These are phyloP conservation scores for Spodoptera frugiperda DNA, from an alignment of 1,140 invertebrate species.

Conservation along the genomic window DNA sequence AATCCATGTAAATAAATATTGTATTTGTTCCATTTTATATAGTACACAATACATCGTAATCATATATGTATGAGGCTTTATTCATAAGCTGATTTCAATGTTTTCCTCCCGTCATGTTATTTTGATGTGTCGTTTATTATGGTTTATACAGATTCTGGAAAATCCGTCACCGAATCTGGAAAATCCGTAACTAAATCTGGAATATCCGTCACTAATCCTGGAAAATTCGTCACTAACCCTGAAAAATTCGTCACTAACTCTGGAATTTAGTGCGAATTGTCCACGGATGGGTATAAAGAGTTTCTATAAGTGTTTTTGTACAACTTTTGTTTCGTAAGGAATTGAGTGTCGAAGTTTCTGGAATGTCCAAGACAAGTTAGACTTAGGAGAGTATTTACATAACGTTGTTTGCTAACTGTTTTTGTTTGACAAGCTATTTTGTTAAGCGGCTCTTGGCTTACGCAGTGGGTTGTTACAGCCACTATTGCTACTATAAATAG, in stretches of 20 bases:
- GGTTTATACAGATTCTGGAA: neutral
- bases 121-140: neutral
- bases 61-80: slow-evolving; percentile 32
- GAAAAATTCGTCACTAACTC: no score
- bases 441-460: neutral
- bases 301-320: slow-evolving; percentile 6
- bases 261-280: neutral
- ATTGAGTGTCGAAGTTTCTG: neutral
- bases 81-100: slow-evolving; percentile 19
- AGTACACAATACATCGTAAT: neutral
- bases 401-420: slow-evolving; percentile 18
- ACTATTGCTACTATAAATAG: no score
- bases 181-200: no score
- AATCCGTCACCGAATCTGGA: no score
- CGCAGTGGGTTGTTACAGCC: no score
- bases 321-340: slow-evolving; percentile 16
- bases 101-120: neutral
- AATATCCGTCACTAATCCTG: no score
- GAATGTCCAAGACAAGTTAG: slow-evolving; percentile 12
- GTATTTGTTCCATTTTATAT: neutral
- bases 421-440: slow-evolving; percentile 11
- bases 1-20: neutral
- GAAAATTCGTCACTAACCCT: no score
- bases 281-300: neutral
- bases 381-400: slow-evolving; percentile 3